phyloP scores from a whole-genome alignment of 2,113 vertebrate genomes.

The Alligator sinensis region DNA sequence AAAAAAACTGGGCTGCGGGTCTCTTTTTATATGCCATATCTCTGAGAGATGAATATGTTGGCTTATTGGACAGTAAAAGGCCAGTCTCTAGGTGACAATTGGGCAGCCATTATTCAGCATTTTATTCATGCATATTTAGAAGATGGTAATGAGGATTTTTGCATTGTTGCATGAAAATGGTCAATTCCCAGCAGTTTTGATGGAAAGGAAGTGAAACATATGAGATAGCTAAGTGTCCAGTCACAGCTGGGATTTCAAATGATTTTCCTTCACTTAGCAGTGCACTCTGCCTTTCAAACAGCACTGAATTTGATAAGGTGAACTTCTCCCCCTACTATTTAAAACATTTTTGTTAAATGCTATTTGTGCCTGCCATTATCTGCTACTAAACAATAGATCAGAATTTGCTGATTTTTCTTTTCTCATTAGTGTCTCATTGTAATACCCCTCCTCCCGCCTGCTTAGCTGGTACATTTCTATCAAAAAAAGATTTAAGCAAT shows the following conservation, averaged over 20 bases:
- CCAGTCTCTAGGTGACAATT: constrained; percentile 92
- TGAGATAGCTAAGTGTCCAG: constrained; percentile 78
- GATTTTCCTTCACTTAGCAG: constrained; percentile 51
- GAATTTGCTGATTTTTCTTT: neutral
- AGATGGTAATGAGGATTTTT: constrained; percentile 98
- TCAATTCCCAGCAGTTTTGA: constrained; percentile 88
- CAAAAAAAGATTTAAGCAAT: neutral
- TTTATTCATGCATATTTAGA: constrained; percentile 99
- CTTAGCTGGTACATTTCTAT: neutral
- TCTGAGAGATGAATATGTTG: constrained; percentile 92
- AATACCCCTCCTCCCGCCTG: neutral
- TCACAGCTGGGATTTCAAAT: constrained; percentile 78
- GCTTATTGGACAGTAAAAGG: constrained; percentile 97
- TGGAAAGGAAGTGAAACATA: constrained; percentile 83
- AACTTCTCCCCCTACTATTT: constrained; percentile 21
- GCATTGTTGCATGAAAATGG: constrained; percentile 98
- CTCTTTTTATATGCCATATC: constrained; percentile 88
- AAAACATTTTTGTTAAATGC: constrained; percentile 72
- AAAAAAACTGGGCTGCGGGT: constrained; percentile 72
- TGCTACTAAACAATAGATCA: constrained; percentile 63
- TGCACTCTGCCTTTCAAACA: constrained; percentile 62
- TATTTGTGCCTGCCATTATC: constrained; percentile 76
- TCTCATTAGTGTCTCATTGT: neutral
- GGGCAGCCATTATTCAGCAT: constrained; percentile 89
- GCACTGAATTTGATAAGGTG: constrained; percentile 60